Evolutionary conservation across 1,140 invertebrate genomes (phyloP), one percentile per base, ranked within the genome.

Genomic region (Cotesia typhae): DNA sequence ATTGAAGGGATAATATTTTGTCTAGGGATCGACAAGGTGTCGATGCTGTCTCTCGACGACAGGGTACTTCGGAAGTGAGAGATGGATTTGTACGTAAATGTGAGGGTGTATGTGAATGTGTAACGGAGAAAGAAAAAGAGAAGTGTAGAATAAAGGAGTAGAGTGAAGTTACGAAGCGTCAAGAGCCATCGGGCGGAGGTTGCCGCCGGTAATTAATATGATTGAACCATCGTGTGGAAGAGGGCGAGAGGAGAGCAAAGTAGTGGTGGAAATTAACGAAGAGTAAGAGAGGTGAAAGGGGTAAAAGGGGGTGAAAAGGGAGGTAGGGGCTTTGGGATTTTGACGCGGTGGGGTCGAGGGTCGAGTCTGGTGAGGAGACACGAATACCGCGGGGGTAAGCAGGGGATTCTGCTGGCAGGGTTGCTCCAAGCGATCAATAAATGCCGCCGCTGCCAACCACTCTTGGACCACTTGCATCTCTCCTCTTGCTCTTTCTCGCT

Each of bases 371-470:
- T 14, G 74, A 69, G 47, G 71, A 71, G 72, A 68, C 72, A 69
- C 66, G 71, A 41, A 63, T 71, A 68, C 67, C 38, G 67, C 73
- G 74, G 55, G 68, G 71, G 59, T 35, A 55, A 51, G 20, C 41
- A 47, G 63, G 71, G 71, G 71, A 69, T 63, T 60, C 61, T 74
- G 79, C 76, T 79, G 77, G 77, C 81, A 80, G 81, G 82, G 80
- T 83, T 81, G 81, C 82, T 83, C 67, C 75, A 69, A 81, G 79
- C 83, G 84, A 85, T 84, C 84, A 85, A 84, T 84, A 84, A 83
- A 83, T 79, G 83, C 83, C 61, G 76, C 77, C 80, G 80, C 82
- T 82, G 82, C 81, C 82, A 81, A 81, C 84, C 81, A 80, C 76
- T 76, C 78, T 79, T 78, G 76, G 76, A 79, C 73, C 74, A 72